Evolutionary conservation across 2,888 invertebrate genomes (phyloP).

Genomic region (Conistra vaccinii): DNA sequence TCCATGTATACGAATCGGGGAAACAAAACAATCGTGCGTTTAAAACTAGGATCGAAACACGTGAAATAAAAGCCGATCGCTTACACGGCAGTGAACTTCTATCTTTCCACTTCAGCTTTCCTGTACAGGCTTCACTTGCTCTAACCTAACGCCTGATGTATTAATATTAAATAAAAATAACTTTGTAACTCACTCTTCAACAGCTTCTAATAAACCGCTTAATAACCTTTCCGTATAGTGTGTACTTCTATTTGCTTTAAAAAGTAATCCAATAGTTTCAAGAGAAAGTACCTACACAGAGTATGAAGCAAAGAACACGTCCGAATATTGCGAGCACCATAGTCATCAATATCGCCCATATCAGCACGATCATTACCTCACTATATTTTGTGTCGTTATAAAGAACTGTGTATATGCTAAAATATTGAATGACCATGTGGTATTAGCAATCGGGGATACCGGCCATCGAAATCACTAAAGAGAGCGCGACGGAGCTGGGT

Average conservation of each 20-base stretch:
- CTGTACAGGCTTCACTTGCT: conserved; percentile 83
- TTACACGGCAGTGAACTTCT: conserved; percentile 82
- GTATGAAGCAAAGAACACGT: conserved; percentile 55
- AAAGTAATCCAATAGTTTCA: conserved; percentile 54
- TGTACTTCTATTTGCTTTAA: conserved; percentile 65
- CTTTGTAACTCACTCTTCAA: conserved; percentile 62
- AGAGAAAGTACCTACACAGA: conserved; percentile 58
- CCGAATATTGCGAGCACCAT: conserved; percentile 67
- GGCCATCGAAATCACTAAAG: conserved; percentile 95
- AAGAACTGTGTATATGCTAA: conserved; percentile 79
- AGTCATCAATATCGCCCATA: conserved; percentile 76
- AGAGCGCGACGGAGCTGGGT: conserved; percentile 92
- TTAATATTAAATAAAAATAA: conserved; percentile 38
- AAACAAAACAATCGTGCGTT: conserved; percentile 60
- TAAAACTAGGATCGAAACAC: conserved; percentile 47
- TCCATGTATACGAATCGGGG: conserved; percentile 63
- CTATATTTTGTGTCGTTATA: conserved; percentile 75
- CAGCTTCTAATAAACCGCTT: conserved; percentile 72
- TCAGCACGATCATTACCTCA: conserved; percentile 78
- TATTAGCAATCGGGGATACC: conserved; percentile 91
- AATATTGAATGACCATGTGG: conserved; percentile 88
- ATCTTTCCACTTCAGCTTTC: conserved; percentile 81
- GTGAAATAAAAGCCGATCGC: conserved; percentile 67
- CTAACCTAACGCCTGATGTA: conserved; percentile 71
- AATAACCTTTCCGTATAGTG: conserved; percentile 56